phyloP scores from a whole-genome alignment of 2,113 vertebrate genomes.

The Pelusios castaneus region DNA sequence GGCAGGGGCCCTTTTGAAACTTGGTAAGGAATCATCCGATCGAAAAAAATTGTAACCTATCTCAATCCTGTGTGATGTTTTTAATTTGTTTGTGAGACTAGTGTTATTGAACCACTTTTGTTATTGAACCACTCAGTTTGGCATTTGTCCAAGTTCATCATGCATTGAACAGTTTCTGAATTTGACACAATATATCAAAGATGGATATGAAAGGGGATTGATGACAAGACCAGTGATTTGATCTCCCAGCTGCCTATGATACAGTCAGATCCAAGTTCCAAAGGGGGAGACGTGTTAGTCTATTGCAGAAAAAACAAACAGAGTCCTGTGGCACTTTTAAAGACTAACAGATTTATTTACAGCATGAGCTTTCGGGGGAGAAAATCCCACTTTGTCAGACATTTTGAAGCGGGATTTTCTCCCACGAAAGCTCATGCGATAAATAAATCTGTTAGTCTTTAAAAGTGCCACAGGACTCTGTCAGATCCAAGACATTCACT shows the following conservation, averaged over 20 bases:
- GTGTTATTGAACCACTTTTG: neutral
- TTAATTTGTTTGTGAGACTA: neutral
- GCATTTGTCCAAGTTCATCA: neutral
- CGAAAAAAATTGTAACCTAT: neutral
- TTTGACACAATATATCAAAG: neutral
- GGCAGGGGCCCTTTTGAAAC: neutral
- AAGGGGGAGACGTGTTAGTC: too few relatives aligned
- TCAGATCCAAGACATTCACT: neutral
- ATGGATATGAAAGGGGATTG: neutral
- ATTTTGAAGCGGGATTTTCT: too few relatives aligned
- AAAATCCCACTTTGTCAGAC: too few relatives aligned
- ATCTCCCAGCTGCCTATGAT: neutral
- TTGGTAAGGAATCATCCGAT: neutral
- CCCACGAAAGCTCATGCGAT: too few relatives aligned
- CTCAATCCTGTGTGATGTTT: neutral
- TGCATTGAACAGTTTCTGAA: neutral
- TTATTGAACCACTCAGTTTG: neutral
- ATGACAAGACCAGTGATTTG: neutral
- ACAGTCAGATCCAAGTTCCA: neutral
- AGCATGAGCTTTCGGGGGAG: too few relatives aligned
- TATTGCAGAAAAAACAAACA: too few relatives aligned
- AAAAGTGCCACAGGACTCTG: too few relatives aligned
- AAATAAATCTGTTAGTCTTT: too few relatives aligned
- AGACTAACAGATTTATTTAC: too few relatives aligned
- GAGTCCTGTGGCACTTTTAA: too few relatives aligned